Evolutionary conservation across 2,113 vertebrate species (phyloP).

Genomic region (Oryzias celebensis): DNA sequence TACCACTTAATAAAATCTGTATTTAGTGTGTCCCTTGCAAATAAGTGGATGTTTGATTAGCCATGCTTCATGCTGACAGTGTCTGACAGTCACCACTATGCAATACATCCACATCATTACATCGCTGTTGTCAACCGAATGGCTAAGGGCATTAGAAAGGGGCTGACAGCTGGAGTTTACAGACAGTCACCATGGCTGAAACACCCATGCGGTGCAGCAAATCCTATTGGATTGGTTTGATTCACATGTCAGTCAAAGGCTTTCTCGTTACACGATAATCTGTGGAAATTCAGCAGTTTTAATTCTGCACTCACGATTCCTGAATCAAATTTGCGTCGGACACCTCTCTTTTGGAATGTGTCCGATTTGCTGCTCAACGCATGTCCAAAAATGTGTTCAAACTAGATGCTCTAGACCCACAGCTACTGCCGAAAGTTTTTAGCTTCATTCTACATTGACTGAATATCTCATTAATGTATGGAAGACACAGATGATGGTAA

Average conservation of each 20-base stretch:
- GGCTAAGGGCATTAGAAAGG: constrained; percentile 5
- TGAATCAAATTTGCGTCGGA: no score
- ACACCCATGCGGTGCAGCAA: neutral
- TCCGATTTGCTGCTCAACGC: no score
- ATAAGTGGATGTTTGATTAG: constrained; percentile 16
- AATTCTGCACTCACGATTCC: neutral
- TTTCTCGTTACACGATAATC: constrained; percentile 8
- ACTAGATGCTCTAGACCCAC: no score
- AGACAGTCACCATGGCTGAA: neutral
- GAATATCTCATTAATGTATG: no score
- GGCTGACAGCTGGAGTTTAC: neutral
- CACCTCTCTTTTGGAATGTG: no score
- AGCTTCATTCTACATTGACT: no score
- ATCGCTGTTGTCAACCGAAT: constrained; percentile 15
- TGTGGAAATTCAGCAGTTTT: constrained; percentile 5
- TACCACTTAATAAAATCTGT: constrained; percentile 4
- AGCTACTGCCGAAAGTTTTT: no score
- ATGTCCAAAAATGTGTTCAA: no score
- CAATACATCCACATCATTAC: constrained; percentile 20
- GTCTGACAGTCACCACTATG: constrained; percentile 19
- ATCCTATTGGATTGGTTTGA: constrained; percentile 5
- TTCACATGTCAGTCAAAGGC: neutral
- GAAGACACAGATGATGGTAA: no score
- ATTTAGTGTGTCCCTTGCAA: neutral
- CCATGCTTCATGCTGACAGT: constrained; percentile 5